Base-by-base conservation (phyloP, 1,140 invertebrate species). In the Zaprionus ghesquierei region DNA sequence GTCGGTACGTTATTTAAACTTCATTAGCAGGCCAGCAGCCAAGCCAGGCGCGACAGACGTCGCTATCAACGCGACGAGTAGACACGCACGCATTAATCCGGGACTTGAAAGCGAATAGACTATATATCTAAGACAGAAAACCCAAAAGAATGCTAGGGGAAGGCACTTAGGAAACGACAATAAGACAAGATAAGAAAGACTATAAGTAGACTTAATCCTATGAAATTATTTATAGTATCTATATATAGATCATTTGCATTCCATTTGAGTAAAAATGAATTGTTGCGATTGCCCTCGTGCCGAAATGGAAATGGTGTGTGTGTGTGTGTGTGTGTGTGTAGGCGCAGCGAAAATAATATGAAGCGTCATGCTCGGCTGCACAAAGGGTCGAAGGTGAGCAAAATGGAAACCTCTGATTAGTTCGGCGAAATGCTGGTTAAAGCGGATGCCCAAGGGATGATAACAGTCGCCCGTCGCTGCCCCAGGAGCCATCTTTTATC, bases 1-100 rank as follows among this genome's bases (percentile, higher is more conserved):
- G n/a, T n/a, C n/a, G n/a, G n/a, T n/a, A n/a, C 66, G 68, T 70
- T 77, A 51, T 51, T 51, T 77, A 74, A 87, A 79, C 82, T 87
- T 82, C 79, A 89, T 70, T 29, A 29, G 5, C 71, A n/a, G n/a
- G n/a, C n/a, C n/a, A n/a, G n/a, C n/a, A n/a, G n/a, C n/a, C n/a
- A n/a, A n/a, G n/a, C n/a, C n/a, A n/a, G n/a, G n/a, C n/a, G n/a
- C n/a, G n/a, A n/a, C n/a, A n/a, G n/a, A n/a, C n/a, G n/a, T n/a
- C n/a, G n/a, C n/a, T n/a, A n/a, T n/a, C n/a, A n/a, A n/a, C n/a
- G n/a, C n/a, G n/a, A n/a, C n/a, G n/a, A n/a, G n/a, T n/a, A n/a
- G 77, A 79, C 86, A 49, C 25, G 59, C 54, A 33, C 35, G 46
- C 69, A 41, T 2, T 15, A 2, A 41, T 41, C 5, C 5, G n/a